Evolutionary conservation across 2,113 vertebrate genomes (phyloP).

Genomic region (Megatriorchis doriae): DNA sequence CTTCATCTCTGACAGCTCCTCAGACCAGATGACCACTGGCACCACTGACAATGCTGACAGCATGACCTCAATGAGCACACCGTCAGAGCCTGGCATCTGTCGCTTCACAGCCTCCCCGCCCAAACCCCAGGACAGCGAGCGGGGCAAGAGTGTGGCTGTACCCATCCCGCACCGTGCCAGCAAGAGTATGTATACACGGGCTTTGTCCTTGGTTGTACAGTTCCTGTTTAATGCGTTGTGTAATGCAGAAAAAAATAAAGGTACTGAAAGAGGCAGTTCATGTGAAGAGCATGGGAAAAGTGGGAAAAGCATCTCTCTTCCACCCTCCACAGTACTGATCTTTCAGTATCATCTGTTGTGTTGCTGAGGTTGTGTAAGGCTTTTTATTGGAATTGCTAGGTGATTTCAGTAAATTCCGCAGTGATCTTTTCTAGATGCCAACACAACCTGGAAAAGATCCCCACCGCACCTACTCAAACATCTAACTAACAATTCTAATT

Average conservation of each 20-base stretch:
- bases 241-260: too few species aligned
- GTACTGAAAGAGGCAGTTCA: background rate
- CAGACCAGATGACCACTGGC: slow-evolving; percentile 96
- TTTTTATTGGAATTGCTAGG: background rate
- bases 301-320: background rate
- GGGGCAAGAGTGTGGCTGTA: slow-evolving; percentile 93
- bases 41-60: slow-evolving; percentile 94
- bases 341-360: rapidly evolving
- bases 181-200: slow-evolving; percentile 76
- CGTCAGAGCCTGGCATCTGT: slow-evolving; percentile 83
- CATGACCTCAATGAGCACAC: slow-evolving; percentile 94
- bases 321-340: too few species aligned
- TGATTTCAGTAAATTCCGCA: too few species aligned
- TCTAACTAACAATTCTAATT: too few species aligned
- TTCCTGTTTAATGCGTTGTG: too few species aligned
- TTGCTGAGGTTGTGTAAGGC: too few species aligned
- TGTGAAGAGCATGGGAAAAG: too few species aligned
- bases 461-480: too few species aligned
- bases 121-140: slow-evolving; percentile 85
- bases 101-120: slow-evolving; percentile 83
- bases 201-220: rapidly evolving
- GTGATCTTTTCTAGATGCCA: background rate
- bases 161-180: slow-evolving; percentile 96
- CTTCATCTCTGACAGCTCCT: slow-evolving; percentile 95
- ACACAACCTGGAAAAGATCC: too few species aligned